Evolutionary conservation across 1,140 invertebrate genomes (phyloP).

Genomic region (Galendromus occidentalis): DNA sequence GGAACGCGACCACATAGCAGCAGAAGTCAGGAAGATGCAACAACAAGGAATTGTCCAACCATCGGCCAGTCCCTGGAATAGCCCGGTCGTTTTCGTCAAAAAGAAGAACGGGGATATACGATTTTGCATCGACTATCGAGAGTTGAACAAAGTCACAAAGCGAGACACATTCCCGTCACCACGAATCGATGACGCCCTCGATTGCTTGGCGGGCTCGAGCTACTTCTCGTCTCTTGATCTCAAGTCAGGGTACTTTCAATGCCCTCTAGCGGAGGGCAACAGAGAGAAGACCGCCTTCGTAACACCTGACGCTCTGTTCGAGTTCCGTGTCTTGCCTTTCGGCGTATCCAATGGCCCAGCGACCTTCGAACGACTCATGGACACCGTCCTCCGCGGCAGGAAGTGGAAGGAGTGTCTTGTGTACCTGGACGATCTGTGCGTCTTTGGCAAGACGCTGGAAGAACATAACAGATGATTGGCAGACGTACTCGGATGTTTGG

Average conservation of each 20-base stretch:
- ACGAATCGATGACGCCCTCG: slow-evolving; percentile 29
- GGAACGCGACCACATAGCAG: background rate
- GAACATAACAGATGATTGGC: slow-evolving; percentile 13
- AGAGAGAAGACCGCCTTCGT: slow-evolving; percentile 30
- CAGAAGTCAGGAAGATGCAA: slow-evolving; percentile 23
- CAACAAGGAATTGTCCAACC: slow-evolving; percentile 24
- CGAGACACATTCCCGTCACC: slow-evolving; percentile 34
- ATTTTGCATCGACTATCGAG: slow-evolving; percentile 20
- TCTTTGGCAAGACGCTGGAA: slow-evolving; percentile 16
- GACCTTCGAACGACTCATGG: slow-evolving; percentile 24
- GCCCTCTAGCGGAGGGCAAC: slow-evolving; percentile 24
- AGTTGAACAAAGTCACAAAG: slow-evolving; percentile 28
- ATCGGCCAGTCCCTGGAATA: slow-evolving; percentile 26
- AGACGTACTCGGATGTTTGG: slow-evolving; percentile 12
- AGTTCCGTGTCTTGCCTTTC: slow-evolving; percentile 24
- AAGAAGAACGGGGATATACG: slow-evolving; percentile 30
- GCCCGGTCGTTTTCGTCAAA: slow-evolving; percentile 28
- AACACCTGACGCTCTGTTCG: background rate
- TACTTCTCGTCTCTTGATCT: slow-evolving; percentile 32
- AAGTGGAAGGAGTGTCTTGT: slow-evolving; percentile 17
- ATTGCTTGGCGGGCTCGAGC: slow-evolving; percentile 23
- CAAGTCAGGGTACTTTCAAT: slow-evolving; percentile 30
- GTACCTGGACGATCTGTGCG: slow-evolving; percentile 15
- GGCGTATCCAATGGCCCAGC: slow-evolving; percentile 26
- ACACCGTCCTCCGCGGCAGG: slow-evolving; percentile 22